phyloP scores from a whole-genome alignment of 2,797 vertebrate genomes.

The Lycodopsis pacificus region DNA sequence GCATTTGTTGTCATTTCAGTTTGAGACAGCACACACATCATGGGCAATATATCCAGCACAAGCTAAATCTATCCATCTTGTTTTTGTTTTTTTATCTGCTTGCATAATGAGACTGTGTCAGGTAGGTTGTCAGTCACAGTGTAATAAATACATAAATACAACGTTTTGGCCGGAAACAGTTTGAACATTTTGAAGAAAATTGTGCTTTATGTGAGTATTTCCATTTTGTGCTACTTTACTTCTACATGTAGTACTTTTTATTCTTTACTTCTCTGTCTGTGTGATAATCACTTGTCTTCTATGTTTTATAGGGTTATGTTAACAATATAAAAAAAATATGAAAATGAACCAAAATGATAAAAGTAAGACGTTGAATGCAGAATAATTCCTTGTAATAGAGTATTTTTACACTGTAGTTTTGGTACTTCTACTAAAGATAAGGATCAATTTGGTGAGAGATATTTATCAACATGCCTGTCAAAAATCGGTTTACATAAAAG shows the following conservation, averaged over 20 bases:
- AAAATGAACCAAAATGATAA: background rate
- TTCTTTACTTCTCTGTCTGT: background rate
- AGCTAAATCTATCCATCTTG: background rate
- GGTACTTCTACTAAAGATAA: background rate
- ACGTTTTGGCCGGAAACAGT: background rate
- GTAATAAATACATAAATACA: background rate
- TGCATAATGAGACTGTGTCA: background rate
- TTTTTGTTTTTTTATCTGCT: background rate
- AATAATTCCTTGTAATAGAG: background rate
- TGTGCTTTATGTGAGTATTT: background rate
- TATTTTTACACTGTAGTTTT: background rate
- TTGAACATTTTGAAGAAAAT: background rate
- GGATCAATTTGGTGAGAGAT: background rate
- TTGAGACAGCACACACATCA: background rate
- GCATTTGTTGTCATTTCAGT: slow-evolving; percentile 7
- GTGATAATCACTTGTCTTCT: background rate
- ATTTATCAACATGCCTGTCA: slow-evolving; percentile 5
- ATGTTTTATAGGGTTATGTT: background rate
- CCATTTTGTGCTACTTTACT: background rate
- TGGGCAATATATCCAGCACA: background rate
- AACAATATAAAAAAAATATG: background rate
- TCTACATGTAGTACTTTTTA: background rate
- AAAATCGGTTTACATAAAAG: slow-evolving; percentile 9
- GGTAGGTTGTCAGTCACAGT: background rate
- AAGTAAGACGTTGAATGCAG: background rate